Conservation (phyloP, 2,113 vertebrate species). For the Piliocolobus tephrosceles region DNA sequence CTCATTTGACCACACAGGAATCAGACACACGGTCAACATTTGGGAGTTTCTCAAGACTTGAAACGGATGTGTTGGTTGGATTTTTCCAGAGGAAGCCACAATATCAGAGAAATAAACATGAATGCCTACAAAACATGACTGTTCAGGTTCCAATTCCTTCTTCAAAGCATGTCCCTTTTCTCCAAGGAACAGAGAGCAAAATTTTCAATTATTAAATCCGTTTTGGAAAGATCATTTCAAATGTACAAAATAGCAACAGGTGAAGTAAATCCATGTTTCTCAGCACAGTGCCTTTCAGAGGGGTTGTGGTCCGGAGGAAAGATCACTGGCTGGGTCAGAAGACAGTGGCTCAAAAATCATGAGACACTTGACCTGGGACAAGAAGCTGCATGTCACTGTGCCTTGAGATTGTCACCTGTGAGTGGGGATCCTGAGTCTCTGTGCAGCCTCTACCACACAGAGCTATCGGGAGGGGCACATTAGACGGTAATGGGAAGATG, state of each 20-base stretch:
- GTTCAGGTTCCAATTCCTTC: slow-evolving; percentile 35
- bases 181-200: not conserved
- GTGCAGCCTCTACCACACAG: no score
- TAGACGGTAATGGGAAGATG: not conserved
- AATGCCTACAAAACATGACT: slow-evolving; percentile 46
- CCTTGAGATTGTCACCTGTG: not conserved
- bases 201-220: not conserved
- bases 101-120: slow-evolving; percentile 65
- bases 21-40: slow-evolving; percentile 76
- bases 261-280: not conserved
- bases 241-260: not conserved
- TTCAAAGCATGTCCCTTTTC: slow-evolving; percentile 36
- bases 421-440: not conserved
- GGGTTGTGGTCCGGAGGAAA: not conserved
- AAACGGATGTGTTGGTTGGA: slow-evolving; percentile 62
- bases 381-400: not conserved
- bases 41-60: slow-evolving; percentile 64
- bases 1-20: slow-evolving; percentile 74
- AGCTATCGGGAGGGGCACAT: not conserved
- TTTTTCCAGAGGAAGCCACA: slow-evolving; percentile 72
- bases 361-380: not conserved
- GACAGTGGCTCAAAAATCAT: rapidly evolving
- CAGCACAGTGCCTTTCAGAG: not conserved
- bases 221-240: not conserved
- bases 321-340: rapidly evolving